These are phyloP conservation scores for Daktulosphaira vitifoliae DNA, from an alignment of 1,140 invertebrate species.

Conservation along the genomic window DNA sequence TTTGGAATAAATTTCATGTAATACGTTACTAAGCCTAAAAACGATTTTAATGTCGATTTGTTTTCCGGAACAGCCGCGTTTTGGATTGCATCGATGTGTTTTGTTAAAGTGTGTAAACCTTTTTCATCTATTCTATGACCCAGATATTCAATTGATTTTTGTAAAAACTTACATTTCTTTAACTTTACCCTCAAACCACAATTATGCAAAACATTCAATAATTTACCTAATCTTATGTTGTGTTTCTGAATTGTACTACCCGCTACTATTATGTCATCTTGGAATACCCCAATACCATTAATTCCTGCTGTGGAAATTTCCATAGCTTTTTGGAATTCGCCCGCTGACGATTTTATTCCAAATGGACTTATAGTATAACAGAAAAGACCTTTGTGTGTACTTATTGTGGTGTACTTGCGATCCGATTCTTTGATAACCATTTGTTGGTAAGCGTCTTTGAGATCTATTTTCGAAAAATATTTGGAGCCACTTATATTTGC, in stretches of 20 bases:
- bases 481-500: slow-evolving; percentile 34
- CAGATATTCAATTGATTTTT: slow-evolving; percentile 35
- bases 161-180: slow-evolving; percentile 32
- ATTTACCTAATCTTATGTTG: neutral
- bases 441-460: slow-evolving; percentile 39
- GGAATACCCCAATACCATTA: slow-evolving; percentile 37
- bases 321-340: slow-evolving; percentile 47
- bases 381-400: slow-evolving; percentile 42
- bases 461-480: slow-evolving; percentile 37
- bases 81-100: slow-evolving; percentile 42
- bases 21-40: slow-evolving; percentile 46
- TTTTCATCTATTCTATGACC: slow-evolving; percentile 38
- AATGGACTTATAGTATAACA: slow-evolving; percentile 44
- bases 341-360: slow-evolving; percentile 45
- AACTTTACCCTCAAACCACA: slow-evolving; percentile 34
- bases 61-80: slow-evolving; percentile 41
- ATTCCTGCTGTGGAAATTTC: slow-evolving; percentile 42
- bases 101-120: slow-evolving; percentile 42
- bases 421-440: slow-evolving; percentile 38
- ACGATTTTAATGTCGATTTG: slow-evolving; percentile 37
- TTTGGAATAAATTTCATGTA: slow-evolving; percentile 45
- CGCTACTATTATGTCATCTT: slow-evolving; percentile 40
- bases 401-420: slow-evolving; percentile 40
- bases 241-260: slow-evolving; percentile 12
- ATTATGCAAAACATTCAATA: slow-evolving; percentile 1